Base-by-base conservation (phyloP, 2,888 invertebrate genomes). In the Mythimna ferrago region DNA sequence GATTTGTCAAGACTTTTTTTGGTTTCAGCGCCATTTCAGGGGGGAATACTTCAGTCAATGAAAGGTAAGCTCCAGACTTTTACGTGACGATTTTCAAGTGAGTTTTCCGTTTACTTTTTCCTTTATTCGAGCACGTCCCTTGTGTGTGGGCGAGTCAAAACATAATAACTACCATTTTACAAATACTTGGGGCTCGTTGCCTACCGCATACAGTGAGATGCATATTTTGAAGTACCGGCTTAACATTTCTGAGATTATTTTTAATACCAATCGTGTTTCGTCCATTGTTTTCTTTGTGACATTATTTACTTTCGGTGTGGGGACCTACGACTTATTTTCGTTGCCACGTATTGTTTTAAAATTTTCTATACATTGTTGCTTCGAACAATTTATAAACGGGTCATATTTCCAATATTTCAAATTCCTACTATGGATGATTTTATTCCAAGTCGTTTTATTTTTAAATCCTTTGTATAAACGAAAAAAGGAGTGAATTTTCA, bases 251-350 rank as follows among this genome's bases (percentile, higher is more conserved):
- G 84, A 86, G 91, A 90, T 93, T 94, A 93, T 93, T 94, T 87
- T 94, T 93, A 93, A 93, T 92, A 90, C 90, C 87, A 89, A 88
- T 89, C 87, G 89, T 90, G 90, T 92, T 81, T 90, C 87, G 85
- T 81, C 90, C 93, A 94, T 93, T 95, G 94, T 95, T 95, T 94
- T 93, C 92, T 91, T 94, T 92, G 89, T 90, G 92, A 94, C 93
- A 93, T 91, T 91, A 91, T 93, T 94, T 94, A 91, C 92, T 92
- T 91, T 91, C 84, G 44, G 89, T 88, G 84, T 83, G 76, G 60
- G 57, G 57, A 56, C 38, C 65, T 76, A 56, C 83, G 79, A 83
- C 87, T 87, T 88, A 87, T 89, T 91, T 88, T 89, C 82, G 85
- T 87, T 84, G 76, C 80, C 73, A 67, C 71, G 66, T 87, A 86